These are phyloP conservation scores for Ptiloglossa arizonensis DNA, from an alignment of 1,140 invertebrate genomes.

Conservation along the genomic window DNA sequence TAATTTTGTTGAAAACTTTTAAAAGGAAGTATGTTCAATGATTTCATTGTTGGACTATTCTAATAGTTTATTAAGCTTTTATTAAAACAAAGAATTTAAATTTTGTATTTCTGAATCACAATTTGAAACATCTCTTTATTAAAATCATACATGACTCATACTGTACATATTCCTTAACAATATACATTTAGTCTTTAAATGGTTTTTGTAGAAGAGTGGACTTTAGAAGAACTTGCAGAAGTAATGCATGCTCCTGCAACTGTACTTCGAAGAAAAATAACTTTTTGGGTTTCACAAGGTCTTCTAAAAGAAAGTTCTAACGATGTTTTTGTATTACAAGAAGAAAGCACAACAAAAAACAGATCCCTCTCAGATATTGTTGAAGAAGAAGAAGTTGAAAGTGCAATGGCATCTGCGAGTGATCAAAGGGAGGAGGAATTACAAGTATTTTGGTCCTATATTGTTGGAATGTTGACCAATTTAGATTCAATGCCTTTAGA, in stretches of 20 bases:
- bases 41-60: no score
- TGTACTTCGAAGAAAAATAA: constrained; percentile 91
- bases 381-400: constrained; percentile 95
- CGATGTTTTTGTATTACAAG: constrained; percentile 90
- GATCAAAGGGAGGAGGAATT: constrained; percentile 96
- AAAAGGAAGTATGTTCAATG: no score
- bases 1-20: no score
- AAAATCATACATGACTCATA: no score
- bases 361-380: constrained; percentile 85
- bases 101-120: no score
- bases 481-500: constrained; percentile 95
- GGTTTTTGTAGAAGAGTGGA: constrained; percentile 87
- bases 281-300: constrained; percentile 95
- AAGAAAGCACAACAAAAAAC: constrained; percentile 85
- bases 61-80: no score
- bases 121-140: no score
- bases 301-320: constrained; percentile 88
- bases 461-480: constrained; percentile 98
- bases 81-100: no score
- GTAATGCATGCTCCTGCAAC: constrained; percentile 92
- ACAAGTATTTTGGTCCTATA: constrained; percentile 98
- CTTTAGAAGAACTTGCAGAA: constrained; percentile 91
- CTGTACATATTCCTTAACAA: background rate
- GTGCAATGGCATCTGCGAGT: constrained; percentile 95
- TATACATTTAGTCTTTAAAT: background rate